A percentile compares a stretch with the other conserved stretches of the same genome.
Evolutionary conservation across 2,113 vertebrate genomes (phyloP).

Genomic region (Rafetus swinhoei): DNA sequence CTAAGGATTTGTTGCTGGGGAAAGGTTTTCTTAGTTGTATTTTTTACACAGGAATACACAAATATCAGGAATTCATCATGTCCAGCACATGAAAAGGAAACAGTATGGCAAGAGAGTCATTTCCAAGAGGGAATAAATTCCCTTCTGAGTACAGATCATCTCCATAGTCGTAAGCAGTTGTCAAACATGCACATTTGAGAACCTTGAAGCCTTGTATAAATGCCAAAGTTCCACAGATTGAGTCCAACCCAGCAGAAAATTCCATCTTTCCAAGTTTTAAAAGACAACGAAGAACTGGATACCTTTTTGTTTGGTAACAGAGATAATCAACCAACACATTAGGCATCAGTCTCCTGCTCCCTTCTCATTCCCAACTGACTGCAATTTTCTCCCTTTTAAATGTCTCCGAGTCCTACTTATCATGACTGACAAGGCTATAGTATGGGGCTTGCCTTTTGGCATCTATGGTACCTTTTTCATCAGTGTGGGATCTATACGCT

Average conservation of each 20-base stretch:
- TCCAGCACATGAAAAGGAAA: background rate
- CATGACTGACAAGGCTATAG: background rate
- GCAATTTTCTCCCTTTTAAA: background rate
- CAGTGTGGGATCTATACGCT: background rate
- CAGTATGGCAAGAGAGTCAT: background rate
- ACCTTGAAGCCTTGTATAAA: background rate
- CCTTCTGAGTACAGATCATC: background rate
- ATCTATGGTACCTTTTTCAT: background rate
- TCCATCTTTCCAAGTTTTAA: background rate
- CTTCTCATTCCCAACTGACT: background rate
- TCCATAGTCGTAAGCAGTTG: background rate
- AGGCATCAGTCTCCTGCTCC: background rate
- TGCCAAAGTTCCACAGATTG: background rate
- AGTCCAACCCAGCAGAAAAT: background rate
- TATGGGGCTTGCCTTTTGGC: background rate
- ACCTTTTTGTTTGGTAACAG: background rate
- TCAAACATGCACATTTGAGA: background rate
- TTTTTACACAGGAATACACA: background rate
- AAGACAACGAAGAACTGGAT: background rate
- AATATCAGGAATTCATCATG: background rate
- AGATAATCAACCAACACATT: slow-evolving; percentile 15
- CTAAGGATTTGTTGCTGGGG: background rate
- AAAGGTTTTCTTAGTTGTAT: background rate
- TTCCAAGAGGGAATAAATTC: background rate
- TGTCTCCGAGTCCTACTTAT: background rate